Evolutionary conservation across 2,888 invertebrate genomes (phyloP).

Genomic region (Hermodice carunculata): DNA sequence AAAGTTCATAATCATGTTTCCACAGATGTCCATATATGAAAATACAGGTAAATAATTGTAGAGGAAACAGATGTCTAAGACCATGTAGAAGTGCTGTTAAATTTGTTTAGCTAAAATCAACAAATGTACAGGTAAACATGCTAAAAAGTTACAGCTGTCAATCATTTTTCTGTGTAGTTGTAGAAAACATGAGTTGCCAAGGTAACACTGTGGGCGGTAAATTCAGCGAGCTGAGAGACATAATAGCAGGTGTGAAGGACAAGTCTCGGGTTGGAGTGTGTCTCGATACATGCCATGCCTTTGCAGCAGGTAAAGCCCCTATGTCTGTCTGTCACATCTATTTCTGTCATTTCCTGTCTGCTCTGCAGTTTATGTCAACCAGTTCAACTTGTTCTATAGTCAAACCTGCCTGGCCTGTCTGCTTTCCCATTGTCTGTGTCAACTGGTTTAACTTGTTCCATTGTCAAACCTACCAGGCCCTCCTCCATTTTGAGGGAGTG

Average conservation of each 20-base stretch:
- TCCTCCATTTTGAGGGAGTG: too few species aligned
- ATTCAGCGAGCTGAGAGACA: slow-evolving; percentile 67
- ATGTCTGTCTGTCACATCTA: too few species aligned
- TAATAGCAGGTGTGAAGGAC: slow-evolving; percentile 66
- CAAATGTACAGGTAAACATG: neutral
- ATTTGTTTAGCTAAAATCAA: neutral
- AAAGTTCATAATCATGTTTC: too few species aligned
- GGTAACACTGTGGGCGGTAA: slow-evolving; percentile 69
- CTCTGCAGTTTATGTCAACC: too few species aligned
- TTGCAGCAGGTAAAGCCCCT: slow-evolving; percentile 71
- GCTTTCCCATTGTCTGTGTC: too few species aligned
- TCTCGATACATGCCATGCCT: slow-evolving; percentile 71
- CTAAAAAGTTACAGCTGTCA: neutral
- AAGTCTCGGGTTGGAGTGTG: slow-evolving; percentile 70
- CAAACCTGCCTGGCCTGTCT: too few species aligned
- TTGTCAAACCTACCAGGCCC: too few species aligned
- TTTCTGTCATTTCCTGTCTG: too few species aligned
- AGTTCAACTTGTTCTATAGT: too few species aligned
- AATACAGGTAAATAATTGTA: neutral
- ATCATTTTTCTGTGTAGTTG: slow-evolving; percentile 53
- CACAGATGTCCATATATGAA: too few species aligned
- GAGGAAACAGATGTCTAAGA: neutral
- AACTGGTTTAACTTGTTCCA: too few species aligned
- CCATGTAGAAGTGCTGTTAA: too few species aligned
- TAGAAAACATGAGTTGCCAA: slow-evolving; percentile 70